Conservation (phyloP, 2,797 vertebrate genomes). For the Geotrypetes seraphini region DNA sequence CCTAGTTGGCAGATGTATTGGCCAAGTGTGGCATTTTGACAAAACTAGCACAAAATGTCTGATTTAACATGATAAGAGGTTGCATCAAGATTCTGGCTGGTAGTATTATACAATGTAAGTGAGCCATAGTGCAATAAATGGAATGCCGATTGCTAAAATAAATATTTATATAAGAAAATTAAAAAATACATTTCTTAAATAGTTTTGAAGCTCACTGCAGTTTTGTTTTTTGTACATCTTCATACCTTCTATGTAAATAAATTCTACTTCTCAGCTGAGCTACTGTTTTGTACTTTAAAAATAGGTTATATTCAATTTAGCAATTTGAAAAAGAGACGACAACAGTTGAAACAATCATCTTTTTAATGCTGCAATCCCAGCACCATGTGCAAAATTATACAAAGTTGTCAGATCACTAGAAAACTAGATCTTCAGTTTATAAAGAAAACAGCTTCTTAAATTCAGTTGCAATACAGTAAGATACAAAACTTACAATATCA, state of each 20-base stretch:
- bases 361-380: conserved; percentile 52
- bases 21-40: too few species aligned
- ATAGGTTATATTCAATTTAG: too few species aligned
- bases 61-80: conserved; percentile 42
- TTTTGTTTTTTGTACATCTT: too few species aligned
- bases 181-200: conserved; percentile 51
- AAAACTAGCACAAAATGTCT: conserved; percentile 42
- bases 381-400: conserved; percentile 42
- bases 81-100: conserved; percentile 32
- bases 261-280: too few species aligned
- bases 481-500: conserved; percentile 30
- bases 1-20: too few species aligned
- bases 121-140: conserved; percentile 62
- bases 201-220: too few species aligned
- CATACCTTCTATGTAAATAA: too few species aligned
- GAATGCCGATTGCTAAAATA: conserved; percentile 58
- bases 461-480: conserved; percentile 26
- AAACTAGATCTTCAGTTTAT: conserved; percentile 47
- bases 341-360: conserved; percentile 3
- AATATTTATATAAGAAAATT: conserved; percentile 59
- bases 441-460: conserved; percentile 23
- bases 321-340: not conserved
- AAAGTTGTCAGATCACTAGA: conserved; percentile 43
- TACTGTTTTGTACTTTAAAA: too few species aligned
- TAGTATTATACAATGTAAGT: conserved; percentile 51